phyloP scores from a whole-genome alignment of 1,140 invertebrate species.

The Scaptomyza montana region DNA sequence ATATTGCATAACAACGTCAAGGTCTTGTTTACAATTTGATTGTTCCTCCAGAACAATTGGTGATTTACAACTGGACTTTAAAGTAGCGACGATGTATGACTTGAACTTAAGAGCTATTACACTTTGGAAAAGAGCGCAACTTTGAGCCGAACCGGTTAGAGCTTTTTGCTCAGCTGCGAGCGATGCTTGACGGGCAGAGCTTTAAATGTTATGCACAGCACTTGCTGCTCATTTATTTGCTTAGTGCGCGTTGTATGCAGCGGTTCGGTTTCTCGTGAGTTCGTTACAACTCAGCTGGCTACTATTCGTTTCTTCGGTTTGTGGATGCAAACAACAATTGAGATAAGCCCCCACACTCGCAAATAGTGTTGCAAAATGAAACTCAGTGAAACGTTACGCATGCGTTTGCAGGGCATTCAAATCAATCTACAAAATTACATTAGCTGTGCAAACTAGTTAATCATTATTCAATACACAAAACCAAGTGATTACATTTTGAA shows the following conservation, averaged over 20 bases:
- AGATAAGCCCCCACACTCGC: constrained; percentile 24
- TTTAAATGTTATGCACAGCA: constrained; percentile 58
- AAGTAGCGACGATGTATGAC: neutral
- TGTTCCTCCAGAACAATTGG: constrained; percentile 21
- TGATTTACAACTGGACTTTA: constrained; percentile 37
- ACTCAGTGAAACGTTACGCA: constrained; percentile 70
- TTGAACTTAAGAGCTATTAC: constrained; percentile 11
- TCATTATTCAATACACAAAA: neutral
- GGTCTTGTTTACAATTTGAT: constrained; percentile 20
- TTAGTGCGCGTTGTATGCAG: constrained; percentile 49
- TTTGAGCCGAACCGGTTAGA: constrained; percentile 33
- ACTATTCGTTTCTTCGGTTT: neutral
- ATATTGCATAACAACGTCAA: constrained; percentile 3
- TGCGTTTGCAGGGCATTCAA: constrained; percentile 65
- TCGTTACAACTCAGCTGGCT: constrained; percentile 2
- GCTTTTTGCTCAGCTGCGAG: constrained; percentile 22
- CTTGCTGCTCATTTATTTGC: constrained; percentile 57
- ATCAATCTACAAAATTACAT: constrained; percentile 37
- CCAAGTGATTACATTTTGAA: constrained; percentile 5
- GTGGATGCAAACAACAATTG: constrained; percentile 27
- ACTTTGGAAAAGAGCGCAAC: constrained; percentile 15
- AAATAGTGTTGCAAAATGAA: constrained; percentile 64
- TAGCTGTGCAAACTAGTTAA: constrained; percentile 19
- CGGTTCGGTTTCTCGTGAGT: constrained; percentile 37
- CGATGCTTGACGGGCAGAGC: constrained; percentile 28